Evolutionary conservation across 1,140 invertebrate genomes (phyloP).

Genomic region (Drosophila burlai): DNA sequence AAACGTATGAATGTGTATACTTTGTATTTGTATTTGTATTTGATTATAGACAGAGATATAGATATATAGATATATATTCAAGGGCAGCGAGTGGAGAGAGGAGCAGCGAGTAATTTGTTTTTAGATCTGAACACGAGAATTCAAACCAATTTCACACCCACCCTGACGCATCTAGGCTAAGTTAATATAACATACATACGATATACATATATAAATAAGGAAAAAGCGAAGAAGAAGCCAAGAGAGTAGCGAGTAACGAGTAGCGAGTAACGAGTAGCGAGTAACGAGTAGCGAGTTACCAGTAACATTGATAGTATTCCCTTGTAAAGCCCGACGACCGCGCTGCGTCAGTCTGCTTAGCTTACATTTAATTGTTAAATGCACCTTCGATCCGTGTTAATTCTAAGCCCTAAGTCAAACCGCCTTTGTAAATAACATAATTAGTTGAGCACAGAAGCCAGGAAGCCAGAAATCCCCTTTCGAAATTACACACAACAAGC

Average conservation of each 20-base stretch:
- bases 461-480: neutral
- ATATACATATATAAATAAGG: neutral
- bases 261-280: conserved; percentile 15
- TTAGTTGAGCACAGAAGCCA: conserved; percentile 13
- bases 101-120: neutral
- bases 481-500: conserved; percentile 5
- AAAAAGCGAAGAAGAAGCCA: conserved; percentile 17
- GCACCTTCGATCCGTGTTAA: conserved; percentile 14
- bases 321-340: conserved; percentile 15
- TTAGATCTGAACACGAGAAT: conserved; percentile 3
- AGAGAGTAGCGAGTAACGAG: conserved; percentile 32
- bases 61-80: neutral
- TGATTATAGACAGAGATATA: neutral
- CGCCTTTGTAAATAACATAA: conserved; percentile 66
- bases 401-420: conserved; percentile 57
- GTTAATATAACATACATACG: conserved; percentile 11
- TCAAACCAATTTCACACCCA: conserved; percentile 25
- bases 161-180: conserved; percentile 28
- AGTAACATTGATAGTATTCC: conserved; percentile 33
- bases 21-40: neutral
- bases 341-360: conserved; percentile 20
- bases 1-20: neutral
- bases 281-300: conserved; percentile 11
- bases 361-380: conserved; percentile 38
- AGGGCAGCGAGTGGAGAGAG: neutral